Conservation (phyloP, 2,797 vertebrate genomes). For the Falco rusticolus region DNA sequence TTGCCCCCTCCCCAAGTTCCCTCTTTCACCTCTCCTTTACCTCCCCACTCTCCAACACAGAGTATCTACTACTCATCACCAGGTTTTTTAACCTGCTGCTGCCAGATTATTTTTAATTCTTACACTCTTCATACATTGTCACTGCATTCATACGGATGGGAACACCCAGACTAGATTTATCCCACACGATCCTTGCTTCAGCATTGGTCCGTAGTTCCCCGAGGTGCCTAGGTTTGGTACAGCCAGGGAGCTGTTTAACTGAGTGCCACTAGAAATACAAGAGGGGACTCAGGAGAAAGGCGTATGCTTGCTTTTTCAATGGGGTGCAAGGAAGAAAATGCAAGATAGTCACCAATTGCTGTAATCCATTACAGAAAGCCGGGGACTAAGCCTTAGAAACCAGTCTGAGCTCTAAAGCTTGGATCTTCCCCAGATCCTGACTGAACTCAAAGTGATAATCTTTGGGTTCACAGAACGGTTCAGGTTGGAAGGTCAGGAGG, state of each 20-base stretch:
- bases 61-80: background rate
- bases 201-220: background rate
- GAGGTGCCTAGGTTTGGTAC: background rate
- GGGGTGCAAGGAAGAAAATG: background rate
- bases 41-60: background rate
- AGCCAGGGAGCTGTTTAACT: background rate
- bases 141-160: background rate
- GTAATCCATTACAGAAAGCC: background rate
- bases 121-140: background rate
- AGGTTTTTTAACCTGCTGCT: background rate
- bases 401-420: background rate
- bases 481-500: background rate
- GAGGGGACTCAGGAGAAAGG: background rate
- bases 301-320: background rate
- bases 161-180: background rate
- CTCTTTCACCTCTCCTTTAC: background rate
- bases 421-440: background rate
- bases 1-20: background rate
- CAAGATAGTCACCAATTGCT: background rate
- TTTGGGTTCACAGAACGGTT: background rate
- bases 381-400: background rate
- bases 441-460: background rate
- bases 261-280: background rate
- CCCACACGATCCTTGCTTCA: background rate
- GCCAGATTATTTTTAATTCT: constrained; percentile 1